These are phyloP conservation scores for Ophonus ardosiacus DNA, from an alignment of 2,888 invertebrate genomes.

Conservation along the genomic window DNA sequence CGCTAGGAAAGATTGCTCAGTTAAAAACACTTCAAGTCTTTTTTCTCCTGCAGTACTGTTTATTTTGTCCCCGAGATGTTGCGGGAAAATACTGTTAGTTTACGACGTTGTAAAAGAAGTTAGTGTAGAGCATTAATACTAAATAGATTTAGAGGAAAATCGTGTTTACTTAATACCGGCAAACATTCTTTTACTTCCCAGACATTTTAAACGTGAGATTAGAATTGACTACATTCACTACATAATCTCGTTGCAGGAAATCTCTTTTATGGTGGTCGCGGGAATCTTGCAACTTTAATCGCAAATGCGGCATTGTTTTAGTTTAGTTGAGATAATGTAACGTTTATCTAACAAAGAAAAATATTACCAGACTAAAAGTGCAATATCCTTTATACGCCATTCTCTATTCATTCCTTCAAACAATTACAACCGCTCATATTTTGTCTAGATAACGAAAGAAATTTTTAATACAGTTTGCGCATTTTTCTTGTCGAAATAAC, in stretches of 20 bases:
- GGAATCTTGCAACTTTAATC: constrained; percentile 5
- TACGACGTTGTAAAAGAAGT: constrained; percentile 35
- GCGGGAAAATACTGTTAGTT: constrained; percentile 33
- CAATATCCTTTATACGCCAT: background rate
- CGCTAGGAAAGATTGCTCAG: constrained; percentile 37
- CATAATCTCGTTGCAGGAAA: background rate
- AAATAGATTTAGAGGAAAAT: constrained; percentile 41
- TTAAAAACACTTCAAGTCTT: constrained; percentile 40
- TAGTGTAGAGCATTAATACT: constrained; percentile 27
- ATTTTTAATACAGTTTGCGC: too few relatives aligned
- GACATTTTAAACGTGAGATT: constrained; percentile 27
- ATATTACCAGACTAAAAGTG: background rate
- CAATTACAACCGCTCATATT: background rate
- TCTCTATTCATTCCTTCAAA: background rate
- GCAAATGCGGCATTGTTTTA: background rate
- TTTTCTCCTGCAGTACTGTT: constrained; percentile 13
- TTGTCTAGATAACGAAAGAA: background rate
- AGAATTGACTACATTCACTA: constrained; percentile 14
- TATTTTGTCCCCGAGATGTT: constrained; percentile 14
- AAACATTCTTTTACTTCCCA: constrained; percentile 26
- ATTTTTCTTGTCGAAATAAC: too few relatives aligned
- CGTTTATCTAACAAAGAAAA: background rate
- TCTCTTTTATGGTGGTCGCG: background rate
- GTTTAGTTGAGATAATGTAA: background rate
- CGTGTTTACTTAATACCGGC: constrained; percentile 22